Evolutionary conservation across 2,888 invertebrate species (phyloP).

Genomic region (Autographa pulchrina): DNA sequence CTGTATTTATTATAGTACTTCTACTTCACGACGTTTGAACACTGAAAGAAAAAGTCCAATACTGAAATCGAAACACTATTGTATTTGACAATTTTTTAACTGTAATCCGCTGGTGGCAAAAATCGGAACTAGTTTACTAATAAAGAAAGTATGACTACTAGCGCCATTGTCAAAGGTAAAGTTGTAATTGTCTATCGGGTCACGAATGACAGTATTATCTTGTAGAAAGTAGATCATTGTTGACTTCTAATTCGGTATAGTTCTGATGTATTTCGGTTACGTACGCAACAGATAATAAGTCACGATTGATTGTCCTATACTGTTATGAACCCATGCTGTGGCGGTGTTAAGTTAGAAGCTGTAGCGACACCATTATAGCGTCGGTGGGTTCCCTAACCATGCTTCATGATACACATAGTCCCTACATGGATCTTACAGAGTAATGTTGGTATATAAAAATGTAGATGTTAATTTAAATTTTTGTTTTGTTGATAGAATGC

Average conservation of each 20-base stretch:
- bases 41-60: constrained; percentile 44
- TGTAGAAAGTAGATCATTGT: constrained; percentile 86
- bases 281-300: constrained; percentile 75
- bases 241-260: constrained; percentile 77
- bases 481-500: no score
- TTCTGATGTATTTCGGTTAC: constrained; percentile 76
- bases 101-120: constrained; percentile 32
- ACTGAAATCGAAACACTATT: constrained; percentile 40
- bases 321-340: constrained; percentile 67
- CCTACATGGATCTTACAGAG: neutral
- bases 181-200: constrained; percentile 65
- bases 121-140: constrained; percentile 46
- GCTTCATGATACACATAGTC: neutral
- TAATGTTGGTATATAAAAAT: no score
- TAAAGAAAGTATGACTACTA: constrained; percentile 44
- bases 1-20: constrained; percentile 16
- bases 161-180: constrained; percentile 57
- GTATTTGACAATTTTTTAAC: constrained; percentile 48
- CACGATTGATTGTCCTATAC: constrained; percentile 82
- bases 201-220: constrained; percentile 74
- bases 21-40: constrained; percentile 35
- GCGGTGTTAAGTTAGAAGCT: constrained; percentile 60
- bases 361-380: constrained; percentile 34
- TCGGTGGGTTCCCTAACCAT: neutral
- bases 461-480: no score